phyloP scores from a whole-genome alignment of 2,888 invertebrate species.

The Drosophila neoperkinsi region DNA sequence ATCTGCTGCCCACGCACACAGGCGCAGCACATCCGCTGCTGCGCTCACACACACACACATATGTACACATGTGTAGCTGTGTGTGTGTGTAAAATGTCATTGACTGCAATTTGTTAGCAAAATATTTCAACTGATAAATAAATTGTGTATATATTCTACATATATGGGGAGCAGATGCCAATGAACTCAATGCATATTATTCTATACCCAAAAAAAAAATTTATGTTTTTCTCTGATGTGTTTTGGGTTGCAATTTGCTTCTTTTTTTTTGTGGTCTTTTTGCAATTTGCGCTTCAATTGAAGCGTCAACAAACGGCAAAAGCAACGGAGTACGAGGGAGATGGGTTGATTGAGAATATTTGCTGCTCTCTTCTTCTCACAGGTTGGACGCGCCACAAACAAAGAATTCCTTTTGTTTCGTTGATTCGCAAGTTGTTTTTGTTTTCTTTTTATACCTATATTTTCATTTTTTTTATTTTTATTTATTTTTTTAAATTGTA shows the following conservation, averaged over 20 bases:
- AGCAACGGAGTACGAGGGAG: neutral
- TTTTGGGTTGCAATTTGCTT: slow-evolving; percentile 49
- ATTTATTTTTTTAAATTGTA: slow-evolving; percentile 39
- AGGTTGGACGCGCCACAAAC: slow-evolving; percentile 74
- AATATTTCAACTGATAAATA: slow-evolving; percentile 78
- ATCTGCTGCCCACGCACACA: slow-evolving; percentile 50
- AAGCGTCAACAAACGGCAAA: slow-evolving; percentile 32
- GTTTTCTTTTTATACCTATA: slow-evolving; percentile 5
- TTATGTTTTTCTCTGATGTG: slow-evolving; percentile 17
- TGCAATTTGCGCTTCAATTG: slow-evolving; percentile 73
- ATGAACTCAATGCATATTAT: slow-evolving; percentile 63
- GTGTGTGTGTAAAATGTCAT: slow-evolving; percentile 64
- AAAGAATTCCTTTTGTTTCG: slow-evolving; percentile 76
- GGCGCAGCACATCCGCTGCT: slow-evolving; percentile 58
- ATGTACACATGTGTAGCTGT: slow-evolving; percentile 26
- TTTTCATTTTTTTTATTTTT: slow-evolving; percentile 21
- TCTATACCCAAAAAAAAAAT: slow-evolving; percentile 43
- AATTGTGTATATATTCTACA: slow-evolving; percentile 54
- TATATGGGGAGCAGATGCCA: slow-evolving; percentile 56
- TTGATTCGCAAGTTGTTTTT: slow-evolving; percentile 36
- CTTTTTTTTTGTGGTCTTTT: slow-evolving; percentile 28
- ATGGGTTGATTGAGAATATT: slow-evolving; percentile 9
- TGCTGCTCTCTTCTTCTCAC: slow-evolving; percentile 33
- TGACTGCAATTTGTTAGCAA: slow-evolving; percentile 82
- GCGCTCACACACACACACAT: slow-evolving; percentile 9